Percentiles rank a stretch among this genome's conserved stretches.
phyloP scores from a whole-genome alignment of 2,797 vertebrate genomes.

The Muscicapa comitata region DNA sequence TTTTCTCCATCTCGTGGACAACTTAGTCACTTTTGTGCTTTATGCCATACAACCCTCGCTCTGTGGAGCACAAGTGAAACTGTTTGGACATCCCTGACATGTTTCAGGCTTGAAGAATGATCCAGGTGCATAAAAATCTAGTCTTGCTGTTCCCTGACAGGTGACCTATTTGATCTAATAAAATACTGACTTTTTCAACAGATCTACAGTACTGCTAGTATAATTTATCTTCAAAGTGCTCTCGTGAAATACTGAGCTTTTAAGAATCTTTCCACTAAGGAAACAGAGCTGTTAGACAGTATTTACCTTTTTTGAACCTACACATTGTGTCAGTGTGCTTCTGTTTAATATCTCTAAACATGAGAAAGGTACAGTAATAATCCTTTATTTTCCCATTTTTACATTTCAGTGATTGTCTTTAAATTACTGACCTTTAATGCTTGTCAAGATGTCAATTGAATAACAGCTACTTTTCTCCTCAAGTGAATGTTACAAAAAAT shows the following conservation, averaged over 20 bases:
- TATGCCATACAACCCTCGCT: rapidly evolving
- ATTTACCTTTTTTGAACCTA: not conserved
- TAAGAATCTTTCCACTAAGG: not conserved
- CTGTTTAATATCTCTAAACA: not conserved
- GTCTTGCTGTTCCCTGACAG: not conserved
- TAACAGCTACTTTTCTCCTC: not conserved
- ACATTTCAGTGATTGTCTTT: not conserved
- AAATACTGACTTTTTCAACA: not conserved
- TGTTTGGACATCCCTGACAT: not conserved
- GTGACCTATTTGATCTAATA: not conserved
- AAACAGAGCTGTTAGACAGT: not conserved
- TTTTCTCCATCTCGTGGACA: not conserved
- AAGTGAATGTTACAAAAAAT: not conserved
- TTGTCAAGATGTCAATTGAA: not conserved
- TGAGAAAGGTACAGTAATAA: not conserved
- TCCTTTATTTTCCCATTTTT: not conserved
- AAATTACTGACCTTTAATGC: not conserved
- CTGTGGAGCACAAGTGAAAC: not conserved
- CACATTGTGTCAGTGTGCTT: not conserved
- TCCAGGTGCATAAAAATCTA: not conserved
- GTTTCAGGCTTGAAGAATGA: not conserved
- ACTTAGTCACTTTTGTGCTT: not conserved
- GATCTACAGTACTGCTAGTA: not conserved
- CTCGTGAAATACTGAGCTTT: not conserved
- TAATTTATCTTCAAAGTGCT: not conserved